phyloP scores from a whole-genome alignment of 2,888 invertebrate genomes.

The Scaptomyza flava region DNA sequence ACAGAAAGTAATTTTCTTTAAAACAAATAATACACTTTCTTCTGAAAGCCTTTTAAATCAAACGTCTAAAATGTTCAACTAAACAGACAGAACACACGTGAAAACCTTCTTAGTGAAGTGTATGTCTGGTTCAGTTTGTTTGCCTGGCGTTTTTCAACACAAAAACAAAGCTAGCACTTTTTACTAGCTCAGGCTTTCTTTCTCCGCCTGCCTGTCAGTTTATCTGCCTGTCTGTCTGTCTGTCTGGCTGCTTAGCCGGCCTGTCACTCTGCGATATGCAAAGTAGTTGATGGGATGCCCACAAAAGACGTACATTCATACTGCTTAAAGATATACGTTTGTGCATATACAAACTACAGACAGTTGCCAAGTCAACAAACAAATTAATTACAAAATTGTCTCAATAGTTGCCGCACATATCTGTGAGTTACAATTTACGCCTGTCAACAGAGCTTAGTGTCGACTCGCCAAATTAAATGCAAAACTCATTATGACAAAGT shows the following conservation, averaged over 20 bases:
- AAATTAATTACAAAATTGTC: slow-evolving; percentile 76
- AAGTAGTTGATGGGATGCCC: slow-evolving; percentile 68
- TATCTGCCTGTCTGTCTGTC: slow-evolving; percentile 11
- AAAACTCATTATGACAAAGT: slow-evolving; percentile 78
- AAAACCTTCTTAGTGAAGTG: slow-evolving; percentile 31
- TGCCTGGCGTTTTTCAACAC: slow-evolving; percentile 44
- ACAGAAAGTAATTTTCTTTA: neutral
- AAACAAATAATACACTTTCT: neutral
- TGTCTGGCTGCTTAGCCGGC: slow-evolving; percentile 16
- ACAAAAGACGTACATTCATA: slow-evolving; percentile 64
- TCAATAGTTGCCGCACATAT: slow-evolving; percentile 71
- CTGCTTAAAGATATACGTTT: slow-evolving; percentile 38
- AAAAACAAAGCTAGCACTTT: slow-evolving; percentile 51
- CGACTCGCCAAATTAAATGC: slow-evolving; percentile 70
- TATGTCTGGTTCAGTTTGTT: slow-evolving; percentile 25
- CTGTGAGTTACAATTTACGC: slow-evolving; percentile 59
- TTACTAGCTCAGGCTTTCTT: slow-evolving; percentile 8
- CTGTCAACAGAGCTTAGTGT: slow-evolving; percentile 73
- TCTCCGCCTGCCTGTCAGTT: neutral
- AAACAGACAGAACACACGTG: neutral
- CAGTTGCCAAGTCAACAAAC: slow-evolving; percentile 77
- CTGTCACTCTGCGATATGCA: slow-evolving; percentile 57
- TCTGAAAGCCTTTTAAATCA: neutral
- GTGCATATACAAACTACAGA: slow-evolving; percentile 26
- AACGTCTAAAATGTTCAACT: neutral